Percentiles rank a stretch among this genome's conserved stretches.
These are phyloP conservation scores for Dyspetes luteomarginatus DNA, from an alignment of 2,888 invertebrate genomes.

Conservation along the genomic window DNA sequence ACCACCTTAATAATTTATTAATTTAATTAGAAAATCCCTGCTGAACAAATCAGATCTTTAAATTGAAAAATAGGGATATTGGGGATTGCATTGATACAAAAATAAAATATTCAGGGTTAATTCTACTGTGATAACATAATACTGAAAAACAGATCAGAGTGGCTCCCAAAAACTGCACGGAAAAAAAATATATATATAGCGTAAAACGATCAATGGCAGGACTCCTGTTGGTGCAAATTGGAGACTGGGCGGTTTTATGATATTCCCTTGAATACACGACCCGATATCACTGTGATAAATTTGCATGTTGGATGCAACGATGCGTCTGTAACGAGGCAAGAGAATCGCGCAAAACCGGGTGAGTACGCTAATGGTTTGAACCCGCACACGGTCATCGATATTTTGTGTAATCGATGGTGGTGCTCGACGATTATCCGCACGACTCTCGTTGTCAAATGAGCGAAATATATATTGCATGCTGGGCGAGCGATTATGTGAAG, in stretches of 20 bases:
- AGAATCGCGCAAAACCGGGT: slow-evolving; percentile 31
- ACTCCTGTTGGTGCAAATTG: slow-evolving; percentile 26
- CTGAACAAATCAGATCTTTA: too few relatives aligned
- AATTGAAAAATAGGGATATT: too few relatives aligned
- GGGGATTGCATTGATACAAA: background rate
- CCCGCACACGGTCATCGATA: slow-evolving; percentile 51
- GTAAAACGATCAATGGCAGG: slow-evolving; percentile 33
- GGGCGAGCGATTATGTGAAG: slow-evolving; percentile 27
- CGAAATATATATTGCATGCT: slow-evolving; percentile 38
- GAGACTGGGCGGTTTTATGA: slow-evolving; percentile 48
- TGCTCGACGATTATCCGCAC: slow-evolving; percentile 58
- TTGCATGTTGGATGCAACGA: slow-evolving; percentile 56
- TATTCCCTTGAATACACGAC: slow-evolving; percentile 59
- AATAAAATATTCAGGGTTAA: background rate
- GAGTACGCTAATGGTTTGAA: slow-evolving; percentile 54
- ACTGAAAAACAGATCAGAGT: too few relatives aligned
- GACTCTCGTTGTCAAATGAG: slow-evolving; percentile 52
- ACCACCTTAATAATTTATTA: too few relatives aligned
- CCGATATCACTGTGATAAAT: slow-evolving; percentile 56
- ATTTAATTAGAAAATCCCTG: too few relatives aligned
- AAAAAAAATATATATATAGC: too few relatives aligned
- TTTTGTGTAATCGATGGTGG: slow-evolving; percentile 59
- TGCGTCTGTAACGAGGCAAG: slow-evolving; percentile 56
- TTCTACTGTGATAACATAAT: slow-evolving; percentile 39
- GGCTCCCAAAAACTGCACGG: too few relatives aligned